Conservation (phyloP, 1,140 invertebrate species). For the Dysdera silvatica region DNA sequence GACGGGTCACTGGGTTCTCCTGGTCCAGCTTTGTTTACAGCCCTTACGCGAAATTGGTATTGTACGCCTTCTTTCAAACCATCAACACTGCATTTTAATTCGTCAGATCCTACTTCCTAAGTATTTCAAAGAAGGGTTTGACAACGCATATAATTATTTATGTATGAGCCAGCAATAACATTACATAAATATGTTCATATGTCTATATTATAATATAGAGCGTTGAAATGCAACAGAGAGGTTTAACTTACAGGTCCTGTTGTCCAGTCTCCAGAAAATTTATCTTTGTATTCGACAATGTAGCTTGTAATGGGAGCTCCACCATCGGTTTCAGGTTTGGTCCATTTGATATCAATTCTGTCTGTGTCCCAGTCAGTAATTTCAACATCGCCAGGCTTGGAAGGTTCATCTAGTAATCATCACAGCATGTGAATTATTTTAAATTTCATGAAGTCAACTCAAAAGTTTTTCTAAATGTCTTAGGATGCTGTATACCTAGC, state of each 20-base stretch:
- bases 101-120: conserved; percentile 26
- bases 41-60: conserved; percentile 92
- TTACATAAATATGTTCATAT: no score
- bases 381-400: conserved; percentile 80
- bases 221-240: no score
- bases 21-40: conserved; percentile 90
- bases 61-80: conserved; percentile 80
- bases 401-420: conserved; percentile 70
- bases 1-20: conserved; percentile 90
- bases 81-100: conserved; percentile 23
- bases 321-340: conserved; percentile 77
- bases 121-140: no score
- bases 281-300: conserved; percentile 93
- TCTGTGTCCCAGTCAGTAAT: conserved; percentile 93
- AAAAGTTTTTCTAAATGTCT: no score
- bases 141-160: no score
- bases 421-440: no score
- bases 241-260: conserved; percentile 16
- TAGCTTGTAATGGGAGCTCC: conserved; percentile 93
- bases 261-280: conserved; percentile 74
- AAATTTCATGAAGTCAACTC: no score
- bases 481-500: no score
- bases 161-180: no score
- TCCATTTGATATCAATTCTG: conserved; percentile 84
- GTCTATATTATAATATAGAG: no score